phyloP scores from a whole-genome alignment of 2,113 vertebrate species.

The Xiphias gladius region DNA sequence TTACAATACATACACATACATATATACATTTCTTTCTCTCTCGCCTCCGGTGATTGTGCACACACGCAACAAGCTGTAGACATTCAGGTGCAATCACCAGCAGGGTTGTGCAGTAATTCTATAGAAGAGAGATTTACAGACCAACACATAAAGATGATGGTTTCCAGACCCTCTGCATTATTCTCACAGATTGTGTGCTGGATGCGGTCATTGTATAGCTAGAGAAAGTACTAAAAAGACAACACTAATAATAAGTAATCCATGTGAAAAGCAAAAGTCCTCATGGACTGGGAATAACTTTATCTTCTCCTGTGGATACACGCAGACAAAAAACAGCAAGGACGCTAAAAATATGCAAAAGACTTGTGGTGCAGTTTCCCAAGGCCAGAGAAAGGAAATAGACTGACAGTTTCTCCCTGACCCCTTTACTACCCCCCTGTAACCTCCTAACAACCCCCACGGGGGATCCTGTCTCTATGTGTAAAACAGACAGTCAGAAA shows the following conservation, averaged over 20 bases:
- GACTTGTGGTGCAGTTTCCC: slow-evolving; percentile 85
- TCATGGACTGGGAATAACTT: slow-evolving; percentile 66
- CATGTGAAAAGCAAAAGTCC: slow-evolving; percentile 73
- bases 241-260: slow-evolving; percentile 69
- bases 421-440: slow-evolving; percentile 79
- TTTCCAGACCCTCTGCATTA: slow-evolving; percentile 73
- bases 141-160: slow-evolving; percentile 71
- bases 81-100: slow-evolving; percentile 49
- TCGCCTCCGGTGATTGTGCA: neutral
- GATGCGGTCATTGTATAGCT: slow-evolving; percentile 37
- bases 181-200: slow-evolving; percentile 52
- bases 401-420: slow-evolving; percentile 85
- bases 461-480: slow-evolving; percentile 85
- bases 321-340: slow-evolving; percentile 68
- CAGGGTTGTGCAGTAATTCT: slow-evolving; percentile 56
- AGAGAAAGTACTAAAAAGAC: slow-evolving; percentile 18
- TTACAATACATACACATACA: neutral
- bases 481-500: slow-evolving; percentile 86
- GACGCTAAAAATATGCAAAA: slow-evolving; percentile 81
- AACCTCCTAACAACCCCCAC: slow-evolving; percentile 82
- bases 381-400: slow-evolving; percentile 88
- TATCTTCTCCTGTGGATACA: slow-evolving; percentile 71
- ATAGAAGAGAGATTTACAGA: slow-evolving; percentile 59
- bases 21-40: neutral
- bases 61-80: slow-evolving; percentile 54